Evolutionary conservation across 1,140 invertebrate species (phyloP), one percentile per base, ranked within the genome.

Genomic region (Drosophila parabipectinata): DNA sequence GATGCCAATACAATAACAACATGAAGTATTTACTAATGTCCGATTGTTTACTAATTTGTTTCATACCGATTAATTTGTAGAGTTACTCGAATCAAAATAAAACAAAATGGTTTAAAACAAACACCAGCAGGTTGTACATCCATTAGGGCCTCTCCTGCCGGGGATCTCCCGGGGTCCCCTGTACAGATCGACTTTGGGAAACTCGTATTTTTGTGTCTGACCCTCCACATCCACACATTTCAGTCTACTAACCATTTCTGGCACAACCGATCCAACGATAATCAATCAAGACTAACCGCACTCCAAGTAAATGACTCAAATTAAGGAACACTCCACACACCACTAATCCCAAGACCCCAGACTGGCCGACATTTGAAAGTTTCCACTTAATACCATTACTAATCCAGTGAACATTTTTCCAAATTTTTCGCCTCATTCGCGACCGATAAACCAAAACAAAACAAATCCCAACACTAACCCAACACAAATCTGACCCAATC

Each of bases 351-450:
- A 24, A 53, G 10, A 39, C 39, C 59, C 52, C 48, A n/a, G 41
- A 67, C 15, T 57, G 24, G 12, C 60, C 28, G 2, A 62, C 61
- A 67, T 30, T 21, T 18, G 21, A 47, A 44, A 45, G 48, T 37
- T 47, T 39, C 34, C 48, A 34, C 24, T 72, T 62, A 79, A 79
- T 79, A 47, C 53, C 64, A 51, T 78, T 60, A 82, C 79, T 82
- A 85, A 85, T 85, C 54, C 39, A 79, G 61, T 72, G 21, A 71
- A 85, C 55, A 81, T 87, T 85, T 85, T 85, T 85, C 78, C 69
- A 85, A 85, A 85, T 87, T 85, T 47, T 68, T 68, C 62, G 62
- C 66, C 30, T 73, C 44, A 56, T 81, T 52, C 72, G 74, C 79
- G 58, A 77, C 58, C 41, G 56, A 64, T n/a, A 74, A 59, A 55